Evolutionary conservation across 2,113 vertebrate species (phyloP).

Genomic region (Equus quagga): DNA sequence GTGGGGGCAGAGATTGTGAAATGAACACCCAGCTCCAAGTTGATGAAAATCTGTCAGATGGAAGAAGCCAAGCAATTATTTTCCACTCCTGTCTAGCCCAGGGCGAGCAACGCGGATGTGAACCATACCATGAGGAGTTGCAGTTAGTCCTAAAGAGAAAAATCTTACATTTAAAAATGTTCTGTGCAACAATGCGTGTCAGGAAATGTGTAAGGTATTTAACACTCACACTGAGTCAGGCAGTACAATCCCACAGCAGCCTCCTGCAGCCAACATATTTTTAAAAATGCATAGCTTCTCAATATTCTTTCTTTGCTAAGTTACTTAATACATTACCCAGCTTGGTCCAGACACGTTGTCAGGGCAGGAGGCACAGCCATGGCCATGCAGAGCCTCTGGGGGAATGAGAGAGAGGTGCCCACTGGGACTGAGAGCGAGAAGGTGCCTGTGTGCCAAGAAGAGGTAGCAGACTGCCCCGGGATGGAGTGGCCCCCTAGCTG

Average conservation of each 20-base stretch:
- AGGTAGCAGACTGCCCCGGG: neutral
- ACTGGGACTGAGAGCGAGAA: neutral
- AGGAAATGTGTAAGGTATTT: neutral
- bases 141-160: neutral
- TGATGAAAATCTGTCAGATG: neutral
- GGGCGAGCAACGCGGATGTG: fast-evolving
- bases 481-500: neutral
- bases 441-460: neutral
- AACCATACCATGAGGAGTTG: neutral
- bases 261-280: neutral
- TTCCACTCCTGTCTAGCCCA: fast-evolving
- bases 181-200: neutral
- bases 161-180: neutral
- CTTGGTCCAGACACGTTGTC: neutral
- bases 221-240: fast-evolving
- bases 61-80: neutral
- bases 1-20: neutral
- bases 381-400: neutral
- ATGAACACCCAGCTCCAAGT: neutral
- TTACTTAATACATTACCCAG: neutral
- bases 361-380: neutral
- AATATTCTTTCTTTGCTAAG: neutral
- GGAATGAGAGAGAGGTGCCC: neutral
- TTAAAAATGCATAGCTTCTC: neutral
- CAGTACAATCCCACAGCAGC: neutral